Base-by-base conservation (phyloP, 1,140 invertebrate genomes). In the Caerostris darwini region DNA sequence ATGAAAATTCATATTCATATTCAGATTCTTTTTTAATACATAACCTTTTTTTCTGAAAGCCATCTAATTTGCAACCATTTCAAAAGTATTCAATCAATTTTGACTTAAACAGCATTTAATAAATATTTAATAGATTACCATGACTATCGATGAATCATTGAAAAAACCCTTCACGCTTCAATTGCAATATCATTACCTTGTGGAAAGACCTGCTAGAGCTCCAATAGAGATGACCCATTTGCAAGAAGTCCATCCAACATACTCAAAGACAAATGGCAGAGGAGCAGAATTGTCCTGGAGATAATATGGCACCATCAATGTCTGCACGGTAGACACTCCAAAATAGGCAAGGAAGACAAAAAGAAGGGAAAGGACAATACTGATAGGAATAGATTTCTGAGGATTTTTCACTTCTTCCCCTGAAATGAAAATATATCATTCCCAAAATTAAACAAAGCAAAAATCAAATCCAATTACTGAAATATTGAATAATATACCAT, bases 221-320 rank as follows among this genome's bases (percentile, higher is more conserved):
- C 98, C 98, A 71, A 98, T 96, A 2, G 97, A 96, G 2, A 99
- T 98, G 14, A 98, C 96, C 97, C 97, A 98, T 95, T 97, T 97
- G 17, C 98, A 97, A 2, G 97, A 97, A 0, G 96, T 95, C 97
- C 97, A 98, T 0, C 97, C 98, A 57, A 98, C 96, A 56, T 95
- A 95, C 1, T 97, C 96, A 96, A 98, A 99, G 10, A 97, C 97
- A 94, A 97, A 97, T 0, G 98, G 98, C 94, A 99, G 97, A 0
- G 98, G 98, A 61, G 95, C 95, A 67, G 94, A 14, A 50, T 97
- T 95, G 95, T 98, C 57, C 67, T 94, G 94, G 59, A 95, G 91
- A 12, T 94, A 99, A 96, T 99, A 99, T 0, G 99, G 98, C 96
- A 97, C 97, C 97, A 99, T 98, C 97, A 99, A 97, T 0, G 98